Evolutionary conservation across 2,113 vertebrate genomes (phyloP).

Genomic region (Dicentrarchus labrax): DNA sequence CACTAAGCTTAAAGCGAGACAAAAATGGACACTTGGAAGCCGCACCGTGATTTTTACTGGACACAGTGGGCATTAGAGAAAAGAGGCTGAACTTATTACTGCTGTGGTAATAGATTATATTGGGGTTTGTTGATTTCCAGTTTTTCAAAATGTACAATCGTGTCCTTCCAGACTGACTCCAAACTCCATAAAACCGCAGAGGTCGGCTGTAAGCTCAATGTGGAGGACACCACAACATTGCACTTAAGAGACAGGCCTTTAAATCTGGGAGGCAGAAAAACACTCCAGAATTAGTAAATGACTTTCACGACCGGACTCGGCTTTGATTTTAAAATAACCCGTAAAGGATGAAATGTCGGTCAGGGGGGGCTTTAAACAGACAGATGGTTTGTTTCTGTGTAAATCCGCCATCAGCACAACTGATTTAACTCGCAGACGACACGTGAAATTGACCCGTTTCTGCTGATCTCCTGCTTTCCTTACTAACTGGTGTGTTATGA

Average conservation of each 20-base stretch:
- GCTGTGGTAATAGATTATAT: background rate
- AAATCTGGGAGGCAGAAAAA: background rate
- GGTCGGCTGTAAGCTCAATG: background rate
- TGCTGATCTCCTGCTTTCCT: slow-evolving; percentile 5
- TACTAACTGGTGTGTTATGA: slow-evolving; percentile 42
- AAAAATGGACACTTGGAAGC: background rate
- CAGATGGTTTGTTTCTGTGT: slow-evolving; percentile 38
- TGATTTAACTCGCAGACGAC: background rate
- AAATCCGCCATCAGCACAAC: background rate
- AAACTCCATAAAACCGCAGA: background rate
- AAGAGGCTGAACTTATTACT: background rate
- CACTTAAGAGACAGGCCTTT: background rate
- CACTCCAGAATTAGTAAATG: slow-evolving; percentile 17
- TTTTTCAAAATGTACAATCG: background rate
- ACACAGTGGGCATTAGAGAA: slow-evolving; percentile 5
- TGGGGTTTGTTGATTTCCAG: background rate
- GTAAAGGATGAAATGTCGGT: slow-evolving; percentile 11
- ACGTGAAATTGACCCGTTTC: background rate
- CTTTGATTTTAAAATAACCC: slow-evolving; percentile 5
- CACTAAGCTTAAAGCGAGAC: background rate
- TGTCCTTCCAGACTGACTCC: slow-evolving; percentile 8
- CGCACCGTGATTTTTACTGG: background rate
- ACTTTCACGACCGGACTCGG: background rate
- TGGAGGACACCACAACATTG: background rate
- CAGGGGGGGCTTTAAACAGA: slow-evolving; percentile 18